A percentile compares a stretch with the other conserved stretches of the same genome.
These are phyloP conservation scores for Eulimnadia texana DNA, from an alignment of 1,140 invertebrate genomes.

Conservation along the genomic window DNA sequence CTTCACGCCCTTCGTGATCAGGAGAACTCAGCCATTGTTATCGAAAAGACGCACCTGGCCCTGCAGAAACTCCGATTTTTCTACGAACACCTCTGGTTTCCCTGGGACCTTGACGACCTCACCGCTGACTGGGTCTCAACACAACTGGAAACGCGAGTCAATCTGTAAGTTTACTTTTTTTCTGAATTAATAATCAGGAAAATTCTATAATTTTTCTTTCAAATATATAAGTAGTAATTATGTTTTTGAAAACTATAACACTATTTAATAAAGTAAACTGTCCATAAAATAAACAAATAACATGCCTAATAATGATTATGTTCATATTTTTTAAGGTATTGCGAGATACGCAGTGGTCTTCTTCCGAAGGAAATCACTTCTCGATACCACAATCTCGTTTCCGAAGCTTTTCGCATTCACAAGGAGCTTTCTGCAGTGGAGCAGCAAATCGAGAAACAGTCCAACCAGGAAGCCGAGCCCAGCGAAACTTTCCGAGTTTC, in stretches of 20 bases:
- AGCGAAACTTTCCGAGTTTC: background rate
- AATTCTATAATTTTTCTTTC: too few relatives aligned
- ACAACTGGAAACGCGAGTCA: slow-evolving; percentile 5
- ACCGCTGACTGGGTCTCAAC: slow-evolving; percentile 8
- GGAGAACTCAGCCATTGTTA: slow-evolving; percentile 8
- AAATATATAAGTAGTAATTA: too few relatives aligned
- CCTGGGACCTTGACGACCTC: slow-evolving; percentile 10
- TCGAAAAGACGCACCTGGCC: slow-evolving; percentile 10
- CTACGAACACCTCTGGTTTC: slow-evolving; percentile 12
- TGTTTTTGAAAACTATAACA: too few relatives aligned
- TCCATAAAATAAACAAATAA: too few relatives aligned
- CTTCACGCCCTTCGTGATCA: slow-evolving; percentile 1
- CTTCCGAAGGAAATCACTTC: background rate
- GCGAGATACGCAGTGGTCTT: background rate
- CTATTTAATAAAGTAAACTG: too few relatives aligned
- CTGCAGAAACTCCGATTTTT: slow-evolving; percentile 12
- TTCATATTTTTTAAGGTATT: background rate
- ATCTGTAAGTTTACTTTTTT: background rate
- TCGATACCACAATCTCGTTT: slow-evolving; percentile 7
- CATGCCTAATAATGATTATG: too few relatives aligned
- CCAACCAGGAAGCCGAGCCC: background rate
- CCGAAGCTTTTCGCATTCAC: background rate
- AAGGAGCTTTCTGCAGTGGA: background rate
- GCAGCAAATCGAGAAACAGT: background rate
- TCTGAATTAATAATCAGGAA: too few relatives aligned